These are phyloP conservation scores for Pseudorectes ferrugineus DNA, from an alignment of 2,113 vertebrate genomes.

Conservation along the genomic window DNA sequence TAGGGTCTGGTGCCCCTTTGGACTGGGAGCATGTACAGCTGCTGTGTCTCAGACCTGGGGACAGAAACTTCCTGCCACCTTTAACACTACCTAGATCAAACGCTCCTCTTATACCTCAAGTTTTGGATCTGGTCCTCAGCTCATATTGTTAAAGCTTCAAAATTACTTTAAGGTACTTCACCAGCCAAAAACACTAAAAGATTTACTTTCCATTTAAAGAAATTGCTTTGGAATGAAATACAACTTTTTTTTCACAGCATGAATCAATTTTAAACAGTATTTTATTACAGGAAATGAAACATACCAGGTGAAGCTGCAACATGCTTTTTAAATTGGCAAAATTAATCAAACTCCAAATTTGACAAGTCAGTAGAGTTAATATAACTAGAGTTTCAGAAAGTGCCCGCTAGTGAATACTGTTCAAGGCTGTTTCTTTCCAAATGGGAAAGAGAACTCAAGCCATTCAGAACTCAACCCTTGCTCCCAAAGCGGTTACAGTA, in stretches of 20 bases:
- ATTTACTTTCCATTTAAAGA: not conserved
- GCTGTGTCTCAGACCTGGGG: not conserved
- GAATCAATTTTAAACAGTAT: not conserved
- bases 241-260: not conserved
- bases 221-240: not conserved
- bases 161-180: not conserved
- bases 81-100: not conserved
- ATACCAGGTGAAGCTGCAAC: not conserved
- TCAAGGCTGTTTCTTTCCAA: not conserved
- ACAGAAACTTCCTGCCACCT: not conserved
- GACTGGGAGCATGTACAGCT: not conserved
- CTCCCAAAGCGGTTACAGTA: not conserved
- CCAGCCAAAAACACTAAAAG: not conserved
- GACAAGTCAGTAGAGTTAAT: not conserved
- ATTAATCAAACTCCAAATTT: slow-evolving; percentile 1
- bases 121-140: not conserved
- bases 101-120: not conserved
- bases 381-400: not conserved
- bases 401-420: not conserved
- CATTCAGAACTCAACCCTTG: not conserved
- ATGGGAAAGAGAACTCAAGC: not conserved
- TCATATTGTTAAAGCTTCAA: not conserved
- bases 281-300: slow-evolving; percentile 24
- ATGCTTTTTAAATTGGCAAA: not conserved
- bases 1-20: not conserved